Conservation (phyloP, 1,140 invertebrate genomes). For the Psilanteris sp. region DNA sequence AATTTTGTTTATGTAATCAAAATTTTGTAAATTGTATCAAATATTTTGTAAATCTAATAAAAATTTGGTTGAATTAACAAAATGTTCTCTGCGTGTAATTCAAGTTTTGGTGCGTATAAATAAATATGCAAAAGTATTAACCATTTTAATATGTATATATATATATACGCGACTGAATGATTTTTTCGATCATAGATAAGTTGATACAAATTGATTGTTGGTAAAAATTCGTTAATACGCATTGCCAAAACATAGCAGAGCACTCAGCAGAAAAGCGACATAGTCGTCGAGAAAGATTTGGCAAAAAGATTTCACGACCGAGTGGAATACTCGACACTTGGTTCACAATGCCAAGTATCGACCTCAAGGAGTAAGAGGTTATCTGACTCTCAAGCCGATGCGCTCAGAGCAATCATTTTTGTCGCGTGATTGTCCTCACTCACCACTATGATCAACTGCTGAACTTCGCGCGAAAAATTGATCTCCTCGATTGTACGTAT, state of each 20-base stretch:
- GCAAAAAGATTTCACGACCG: slow-evolving; percentile 62
- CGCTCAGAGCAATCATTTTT: slow-evolving; percentile 55
- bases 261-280: slow-evolving; percentile 61
- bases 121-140: too few relatives aligned
- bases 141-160: too few relatives aligned
- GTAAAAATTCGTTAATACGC: slow-evolving; percentile 51
- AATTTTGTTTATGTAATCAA: too few relatives aligned
- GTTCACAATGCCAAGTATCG: slow-evolving; percentile 64
- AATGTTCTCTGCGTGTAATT: too few relatives aligned
- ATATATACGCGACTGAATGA: too few relatives aligned
- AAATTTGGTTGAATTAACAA: too few relatives aligned
- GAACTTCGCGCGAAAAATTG: slow-evolving; percentile 70
- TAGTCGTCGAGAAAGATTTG: slow-evolving; percentile 60
- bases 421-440: slow-evolving; percentile 31
- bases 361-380: slow-evolving; percentile 67
- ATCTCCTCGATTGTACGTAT: slow-evolving; percentile 38
- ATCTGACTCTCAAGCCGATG: slow-evolving; percentile 70
- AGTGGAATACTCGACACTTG: slow-evolving; percentile 57
- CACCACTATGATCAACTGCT: slow-evolving; percentile 67
- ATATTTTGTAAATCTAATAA: too few relatives aligned
- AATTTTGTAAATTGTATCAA: too few relatives aligned
- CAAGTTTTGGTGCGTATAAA: too few relatives aligned
- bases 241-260: slow-evolving; percentile 57
- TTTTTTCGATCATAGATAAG: too few relatives aligned
- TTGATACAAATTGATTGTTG: too few relatives aligned